Evolutionary conservation across 2,113 vertebrate species (phyloP).

Genomic region (Pao palembangensis): DNA sequence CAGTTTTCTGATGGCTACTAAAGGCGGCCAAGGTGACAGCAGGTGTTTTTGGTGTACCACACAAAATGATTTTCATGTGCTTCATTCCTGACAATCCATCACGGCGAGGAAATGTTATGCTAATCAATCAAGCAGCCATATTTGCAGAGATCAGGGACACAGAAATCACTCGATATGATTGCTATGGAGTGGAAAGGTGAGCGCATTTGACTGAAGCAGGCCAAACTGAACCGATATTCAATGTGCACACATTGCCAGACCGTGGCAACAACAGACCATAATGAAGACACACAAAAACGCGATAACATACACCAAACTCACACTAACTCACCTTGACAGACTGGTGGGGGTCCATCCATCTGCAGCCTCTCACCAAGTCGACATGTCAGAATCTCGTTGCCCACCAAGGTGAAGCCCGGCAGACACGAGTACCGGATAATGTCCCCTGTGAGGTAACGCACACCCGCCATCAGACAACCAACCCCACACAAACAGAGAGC

Average conservation of each 20-base stretch:
- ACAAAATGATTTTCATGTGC: slow-evolving; percentile 21
- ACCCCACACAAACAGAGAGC: slow-evolving; percentile 13
- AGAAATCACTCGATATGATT: too few relatives aligned
- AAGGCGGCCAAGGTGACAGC: slow-evolving; percentile 29
- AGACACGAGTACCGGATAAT: slow-evolving; percentile 94
- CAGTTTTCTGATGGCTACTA: slow-evolving; percentile 36
- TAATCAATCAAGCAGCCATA: slow-evolving; percentile 23
- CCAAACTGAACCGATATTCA: not conserved
- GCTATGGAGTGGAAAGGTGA: slow-evolving; percentile 30
- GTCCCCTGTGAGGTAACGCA: slow-evolving; percentile 81
- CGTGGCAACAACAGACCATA: not conserved
- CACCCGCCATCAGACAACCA: slow-evolving; percentile 18
- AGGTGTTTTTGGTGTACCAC: slow-evolving; percentile 34
- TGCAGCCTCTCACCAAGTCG: slow-evolving; percentile 89
- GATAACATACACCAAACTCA: not conserved
- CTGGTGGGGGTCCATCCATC: slow-evolving; percentile 90
- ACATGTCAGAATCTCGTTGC: slow-evolving; percentile 93
- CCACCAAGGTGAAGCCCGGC: slow-evolving; percentile 92
- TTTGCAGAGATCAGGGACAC: slow-evolving; percentile 18
- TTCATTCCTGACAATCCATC: slow-evolving; percentile 24
- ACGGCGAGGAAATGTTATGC: slow-evolving; percentile 18
- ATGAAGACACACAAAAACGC: not conserved
- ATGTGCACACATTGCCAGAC: not conserved
- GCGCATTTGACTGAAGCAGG: slow-evolving; percentile 44
- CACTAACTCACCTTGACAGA: slow-evolving; percentile 85